Percentiles rank a stretch among this genome's conserved stretches.
phyloP scores from a whole-genome alignment of 2,888 invertebrate genomes.

The Plebejus anna region DNA sequence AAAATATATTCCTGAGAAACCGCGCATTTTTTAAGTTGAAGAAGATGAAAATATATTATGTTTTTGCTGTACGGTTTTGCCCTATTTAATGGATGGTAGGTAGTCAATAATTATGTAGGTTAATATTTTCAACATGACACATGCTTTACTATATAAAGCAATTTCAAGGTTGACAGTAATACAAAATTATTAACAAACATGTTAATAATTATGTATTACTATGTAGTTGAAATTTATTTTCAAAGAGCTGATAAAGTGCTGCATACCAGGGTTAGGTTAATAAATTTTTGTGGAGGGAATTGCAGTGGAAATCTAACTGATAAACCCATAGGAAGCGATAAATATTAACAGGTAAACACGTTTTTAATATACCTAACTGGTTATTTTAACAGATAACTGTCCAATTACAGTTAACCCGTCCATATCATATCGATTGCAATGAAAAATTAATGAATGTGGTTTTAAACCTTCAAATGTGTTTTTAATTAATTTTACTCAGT shows the following conservation, averaged over 20 bases:
- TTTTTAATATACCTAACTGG: not conserved
- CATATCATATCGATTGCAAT: not conserved
- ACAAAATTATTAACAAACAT: too few species aligned
- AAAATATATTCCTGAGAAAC: too few species aligned
- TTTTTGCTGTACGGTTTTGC: too few species aligned
- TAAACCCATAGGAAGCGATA: not conserved
- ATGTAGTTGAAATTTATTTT: too few species aligned
- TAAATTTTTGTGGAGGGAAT: not conserved
- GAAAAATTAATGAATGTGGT: not conserved
- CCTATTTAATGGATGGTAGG: too few species aligned
- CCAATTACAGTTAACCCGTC: not conserved
- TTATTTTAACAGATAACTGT: not conserved
- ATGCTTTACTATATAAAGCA: not conserved
- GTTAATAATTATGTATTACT: too few species aligned
- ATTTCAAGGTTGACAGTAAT: not conserved
- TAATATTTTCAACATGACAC: not conserved
- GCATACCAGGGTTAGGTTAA: too few species aligned
- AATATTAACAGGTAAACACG: not conserved
- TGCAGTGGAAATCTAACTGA: not conserved
- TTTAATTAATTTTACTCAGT: not conserved
- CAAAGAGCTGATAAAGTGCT: too few species aligned
- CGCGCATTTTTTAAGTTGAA: too few species aligned
- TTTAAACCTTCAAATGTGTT: not conserved
- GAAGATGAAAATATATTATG: too few species aligned
- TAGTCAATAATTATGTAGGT: not conserved